Evolutionary conservation across 2,797 vertebrate species (phyloP).

Genomic region (Danio tinwini): DNA sequence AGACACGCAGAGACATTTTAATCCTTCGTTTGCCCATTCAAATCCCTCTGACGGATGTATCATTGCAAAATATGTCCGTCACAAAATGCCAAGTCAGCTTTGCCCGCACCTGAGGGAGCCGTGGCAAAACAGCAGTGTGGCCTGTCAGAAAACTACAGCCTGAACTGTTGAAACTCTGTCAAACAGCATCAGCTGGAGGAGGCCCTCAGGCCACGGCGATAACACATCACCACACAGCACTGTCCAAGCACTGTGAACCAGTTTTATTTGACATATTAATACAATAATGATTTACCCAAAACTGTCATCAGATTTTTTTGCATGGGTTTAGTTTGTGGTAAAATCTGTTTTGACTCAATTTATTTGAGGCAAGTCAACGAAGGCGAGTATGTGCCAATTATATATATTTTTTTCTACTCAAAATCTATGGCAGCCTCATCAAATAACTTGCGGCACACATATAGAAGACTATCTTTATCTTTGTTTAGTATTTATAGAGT

Average conservation of each 20-base stretch:
- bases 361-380: background rate
- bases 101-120: slow-evolving; percentile 10
- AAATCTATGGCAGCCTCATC: no score
- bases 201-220: slow-evolving; percentile 19
- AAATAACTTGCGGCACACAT: no score
- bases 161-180: slow-evolving; percentile 17
- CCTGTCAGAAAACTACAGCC: slow-evolving; percentile 6
- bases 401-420: no score
- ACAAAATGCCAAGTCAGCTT: slow-evolving; percentile 24
- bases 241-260: slow-evolving; percentile 3
- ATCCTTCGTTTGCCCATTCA: slow-evolving; percentile 37
- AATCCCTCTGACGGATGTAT: slow-evolving; percentile 18
- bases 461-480: no score
- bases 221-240: background rate
- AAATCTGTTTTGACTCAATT: slow-evolving; percentile 6
- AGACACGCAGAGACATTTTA: slow-evolving; percentile 23
- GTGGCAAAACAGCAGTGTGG: background rate
- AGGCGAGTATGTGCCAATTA: no score
- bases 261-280: slow-evolving; percentile 26
- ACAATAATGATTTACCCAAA: background rate
- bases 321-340: background rate
- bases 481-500: no score
- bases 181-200: slow-evolving; percentile 16
- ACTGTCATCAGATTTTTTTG: slow-evolving; percentile 10
- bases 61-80: slow-evolving; percentile 13